These are phyloP conservation scores for Cyrtonyx montezumae DNA, from an alignment of 2,113 vertebrate species.

Conservation along the genomic window DNA sequence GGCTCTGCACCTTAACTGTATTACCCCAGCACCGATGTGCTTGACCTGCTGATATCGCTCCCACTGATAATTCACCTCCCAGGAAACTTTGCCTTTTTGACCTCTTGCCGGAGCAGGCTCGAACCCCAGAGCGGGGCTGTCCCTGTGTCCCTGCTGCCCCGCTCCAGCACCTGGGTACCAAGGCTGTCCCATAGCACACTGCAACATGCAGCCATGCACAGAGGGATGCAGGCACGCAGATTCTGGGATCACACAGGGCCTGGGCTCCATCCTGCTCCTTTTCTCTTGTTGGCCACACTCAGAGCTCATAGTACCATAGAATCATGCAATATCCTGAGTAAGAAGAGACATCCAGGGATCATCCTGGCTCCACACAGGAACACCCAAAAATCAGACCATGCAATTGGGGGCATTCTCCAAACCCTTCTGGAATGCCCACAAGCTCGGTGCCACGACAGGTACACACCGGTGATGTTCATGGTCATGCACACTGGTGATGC, in stretches of 20 bases:
- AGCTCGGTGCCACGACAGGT: too few species aligned
- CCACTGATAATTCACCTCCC: constrained; percentile 86
- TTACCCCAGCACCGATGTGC: constrained; percentile 84
- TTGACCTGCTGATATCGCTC: constrained; percentile 80
- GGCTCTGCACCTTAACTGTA: constrained; percentile 87
- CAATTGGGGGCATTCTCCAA: too few species aligned
- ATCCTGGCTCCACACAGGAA: too few species aligned
- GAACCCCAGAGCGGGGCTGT: constrained; percentile 41
- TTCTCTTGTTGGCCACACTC: neutral
- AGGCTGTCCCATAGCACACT: neutral
- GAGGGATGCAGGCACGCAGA: neutral
- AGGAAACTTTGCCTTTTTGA: constrained; percentile 93
- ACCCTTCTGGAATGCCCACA: too few species aligned
- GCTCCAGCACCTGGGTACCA: neutral
- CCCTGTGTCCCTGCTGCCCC: neutral
- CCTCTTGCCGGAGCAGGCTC: constrained; percentile 72
- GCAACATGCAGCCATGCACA: neutral
- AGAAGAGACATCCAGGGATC: too few species aligned
- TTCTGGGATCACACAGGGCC: neutral
- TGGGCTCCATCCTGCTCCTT: neutral
- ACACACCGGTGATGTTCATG: too few species aligned
- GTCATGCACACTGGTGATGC: too few species aligned
- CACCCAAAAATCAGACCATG: too few species aligned
- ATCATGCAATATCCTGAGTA: too few species aligned
- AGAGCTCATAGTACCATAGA: too few species aligned